Percentiles rank a stretch among this genome's conserved stretches.
Evolutionary conservation across 1,140 invertebrate genomes (phyloP).

Genomic region (Trichogramma pretiosum): DNA sequence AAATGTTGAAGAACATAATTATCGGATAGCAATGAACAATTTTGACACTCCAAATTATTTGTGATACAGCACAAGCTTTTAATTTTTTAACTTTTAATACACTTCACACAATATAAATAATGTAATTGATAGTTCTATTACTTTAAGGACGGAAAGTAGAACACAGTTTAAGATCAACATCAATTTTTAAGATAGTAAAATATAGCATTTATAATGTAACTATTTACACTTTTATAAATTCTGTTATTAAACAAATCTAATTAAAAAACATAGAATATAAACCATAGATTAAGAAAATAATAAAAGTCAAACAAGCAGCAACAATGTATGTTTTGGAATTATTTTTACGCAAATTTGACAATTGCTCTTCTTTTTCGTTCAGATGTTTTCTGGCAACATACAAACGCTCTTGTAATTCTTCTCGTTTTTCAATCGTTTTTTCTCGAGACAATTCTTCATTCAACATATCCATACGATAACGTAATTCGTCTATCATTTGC

Average conservation of each 20-base stretch:
- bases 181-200: constrained; percentile 2
- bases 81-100: no score
- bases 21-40: no score
- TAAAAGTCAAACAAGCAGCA: constrained; percentile 30
- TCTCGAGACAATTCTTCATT: constrained; percentile 32
- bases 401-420: constrained; percentile 33
- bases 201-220: constrained; percentile 13
- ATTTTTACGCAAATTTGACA: constrained; percentile 28
- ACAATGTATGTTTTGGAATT: constrained; percentile 37
- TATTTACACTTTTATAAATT: background rate
- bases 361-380: constrained; percentile 29
- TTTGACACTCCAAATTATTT: no score
- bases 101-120: no score
- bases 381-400: constrained; percentile 31
- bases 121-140: no score
- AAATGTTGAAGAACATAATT: constrained; percentile 16
- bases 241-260: background rate
- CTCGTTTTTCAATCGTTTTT: constrained; percentile 30
- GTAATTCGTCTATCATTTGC: background rate
- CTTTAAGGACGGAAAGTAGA: no score
- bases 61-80: no score
- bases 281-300: constrained; percentile 32
- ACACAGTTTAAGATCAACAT: no score
- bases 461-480: constrained; percentile 28
- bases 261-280: constrained; percentile 26